A percentile compares a stretch with the other conserved stretches of the same genome.
These are phyloP conservation scores for Diploscapter pachys DNA, from an alignment of 1,140 invertebrate genomes.

Conservation along the genomic window DNA sequence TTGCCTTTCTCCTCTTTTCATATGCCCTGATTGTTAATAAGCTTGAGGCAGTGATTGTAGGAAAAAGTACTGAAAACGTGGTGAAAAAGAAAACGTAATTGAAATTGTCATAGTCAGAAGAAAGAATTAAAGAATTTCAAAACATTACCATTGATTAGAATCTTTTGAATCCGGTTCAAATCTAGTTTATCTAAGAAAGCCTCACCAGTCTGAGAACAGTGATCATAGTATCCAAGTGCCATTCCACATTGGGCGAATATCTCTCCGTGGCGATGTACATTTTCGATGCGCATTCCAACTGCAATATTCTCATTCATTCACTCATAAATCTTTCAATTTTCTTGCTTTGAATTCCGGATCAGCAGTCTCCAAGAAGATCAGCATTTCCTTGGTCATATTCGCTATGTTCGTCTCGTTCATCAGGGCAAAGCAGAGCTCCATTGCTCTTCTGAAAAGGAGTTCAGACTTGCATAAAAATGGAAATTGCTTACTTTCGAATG, in stretches of 20 bases:
- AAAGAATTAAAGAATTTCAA: too few relatives aligned
- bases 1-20: too few relatives aligned
- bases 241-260: conserved; percentile 85
- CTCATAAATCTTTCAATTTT: background rate
- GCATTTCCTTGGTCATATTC: conserved; percentile 89
- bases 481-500: conserved; percentile 61
- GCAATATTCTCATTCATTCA: background rate
- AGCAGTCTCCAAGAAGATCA: conserved; percentile 82
- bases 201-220: conserved; percentile 77
- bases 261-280: conserved; percentile 92
- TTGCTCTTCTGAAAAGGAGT: conserved; percentile 74
- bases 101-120: too few relatives aligned
- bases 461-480: conserved; percentile 7
- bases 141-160: too few relatives aligned
- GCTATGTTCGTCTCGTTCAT: conserved; percentile 88
- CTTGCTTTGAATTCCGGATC: conserved; percentile 87
- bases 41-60: too few relatives aligned
- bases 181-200: too few relatives aligned
- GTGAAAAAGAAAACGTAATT: too few relatives aligned
- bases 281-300: conserved; percentile 86
- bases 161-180: too few relatives aligned
- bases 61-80: too few relatives aligned
- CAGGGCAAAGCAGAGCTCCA: conserved; percentile 96
- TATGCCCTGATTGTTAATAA: too few relatives aligned
- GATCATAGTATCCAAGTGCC: conserved; percentile 95